These are phyloP conservation scores for Alexandromys fortis DNA, from an alignment of 2,113 vertebrate species.

Conservation along the genomic window DNA sequence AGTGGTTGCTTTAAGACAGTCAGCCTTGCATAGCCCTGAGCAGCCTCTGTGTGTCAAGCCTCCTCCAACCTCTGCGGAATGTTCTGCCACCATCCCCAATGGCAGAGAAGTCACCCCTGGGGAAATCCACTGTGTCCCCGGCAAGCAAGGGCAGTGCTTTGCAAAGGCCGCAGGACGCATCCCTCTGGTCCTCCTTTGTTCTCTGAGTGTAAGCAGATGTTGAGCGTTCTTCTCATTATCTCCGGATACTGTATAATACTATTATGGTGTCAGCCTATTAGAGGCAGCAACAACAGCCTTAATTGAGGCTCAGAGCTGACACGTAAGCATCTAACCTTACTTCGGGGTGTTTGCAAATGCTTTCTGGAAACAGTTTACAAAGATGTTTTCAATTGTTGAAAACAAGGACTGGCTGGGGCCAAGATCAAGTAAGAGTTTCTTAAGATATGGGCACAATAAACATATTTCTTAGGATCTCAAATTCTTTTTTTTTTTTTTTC, in stretches of 20 bases:
- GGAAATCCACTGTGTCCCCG: constrained; percentile 43
- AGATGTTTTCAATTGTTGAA: constrained; percentile 84
- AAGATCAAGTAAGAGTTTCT: constrained; percentile 84
- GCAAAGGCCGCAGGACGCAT: constrained; percentile 47
- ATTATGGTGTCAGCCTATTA: constrained; percentile 77
- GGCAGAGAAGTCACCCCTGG: neutral
- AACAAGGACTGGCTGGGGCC: constrained; percentile 64
- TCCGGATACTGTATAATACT: constrained; percentile 74
- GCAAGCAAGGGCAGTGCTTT: constrained; percentile 21
- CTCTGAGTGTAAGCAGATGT: constrained; percentile 80
- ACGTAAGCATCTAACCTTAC: constrained; percentile 72
- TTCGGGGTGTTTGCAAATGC: constrained; percentile 73
- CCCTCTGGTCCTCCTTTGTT: constrained; percentile 71
- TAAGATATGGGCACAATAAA: constrained; percentile 82
- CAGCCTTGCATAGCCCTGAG: neutral
- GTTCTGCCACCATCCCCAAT: neutral
- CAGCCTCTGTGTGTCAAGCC: neutral
- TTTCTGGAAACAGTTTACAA: constrained; percentile 82
- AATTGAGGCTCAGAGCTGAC: constrained; percentile 74
- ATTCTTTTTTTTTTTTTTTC: constrained; percentile 42
- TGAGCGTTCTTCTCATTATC: constrained; percentile 71
- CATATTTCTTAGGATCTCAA: constrained; percentile 79
- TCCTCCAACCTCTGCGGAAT: neutral
- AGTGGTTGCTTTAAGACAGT: neutral
- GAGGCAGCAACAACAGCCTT: constrained; percentile 66